Evolutionary conservation across 2,113 vertebrate genomes (phyloP).

Genomic region (Okapia johnstoni): DNA sequence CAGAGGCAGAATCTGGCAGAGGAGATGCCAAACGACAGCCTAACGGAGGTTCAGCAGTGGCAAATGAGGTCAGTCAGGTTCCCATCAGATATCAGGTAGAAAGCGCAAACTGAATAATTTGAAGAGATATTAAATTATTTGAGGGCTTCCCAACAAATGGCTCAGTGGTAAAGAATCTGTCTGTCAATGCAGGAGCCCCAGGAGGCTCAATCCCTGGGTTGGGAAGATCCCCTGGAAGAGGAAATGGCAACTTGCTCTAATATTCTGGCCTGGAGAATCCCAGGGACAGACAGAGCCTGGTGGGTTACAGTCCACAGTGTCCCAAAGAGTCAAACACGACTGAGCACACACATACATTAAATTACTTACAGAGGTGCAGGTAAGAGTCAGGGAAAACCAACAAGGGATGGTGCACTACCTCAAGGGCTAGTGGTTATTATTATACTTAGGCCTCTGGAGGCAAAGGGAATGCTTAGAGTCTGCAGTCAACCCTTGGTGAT

Average conservation of each 20-base stretch:
- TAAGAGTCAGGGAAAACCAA: neutral
- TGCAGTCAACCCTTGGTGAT: neutral
- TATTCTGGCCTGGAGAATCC: neutral
- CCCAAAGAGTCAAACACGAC: neutral
- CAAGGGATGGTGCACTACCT: neutral
- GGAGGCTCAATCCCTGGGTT: neutral
- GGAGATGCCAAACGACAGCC: neutral
- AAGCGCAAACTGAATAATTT: neutral
- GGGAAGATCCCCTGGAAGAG: neutral
- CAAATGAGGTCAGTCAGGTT: neutral
- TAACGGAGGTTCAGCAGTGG: neutral
- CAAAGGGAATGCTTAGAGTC: neutral
- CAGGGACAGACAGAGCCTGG: neutral
- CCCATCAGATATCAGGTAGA: neutral
- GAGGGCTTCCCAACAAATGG: neutral
- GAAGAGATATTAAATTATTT: neutral
- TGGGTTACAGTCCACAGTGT: neutral
- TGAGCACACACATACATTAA: neutral
- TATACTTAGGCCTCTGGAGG: neutral
- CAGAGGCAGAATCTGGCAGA: neutral
- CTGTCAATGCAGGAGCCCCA: neutral
- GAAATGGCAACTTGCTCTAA: neutral
- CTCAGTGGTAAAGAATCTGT: neutral
- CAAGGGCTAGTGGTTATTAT: neutral
- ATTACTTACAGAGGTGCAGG: neutral